Evolutionary conservation across 2,888 invertebrate genomes (phyloP).

Genomic region (Agonum fuliginosum): DNA sequence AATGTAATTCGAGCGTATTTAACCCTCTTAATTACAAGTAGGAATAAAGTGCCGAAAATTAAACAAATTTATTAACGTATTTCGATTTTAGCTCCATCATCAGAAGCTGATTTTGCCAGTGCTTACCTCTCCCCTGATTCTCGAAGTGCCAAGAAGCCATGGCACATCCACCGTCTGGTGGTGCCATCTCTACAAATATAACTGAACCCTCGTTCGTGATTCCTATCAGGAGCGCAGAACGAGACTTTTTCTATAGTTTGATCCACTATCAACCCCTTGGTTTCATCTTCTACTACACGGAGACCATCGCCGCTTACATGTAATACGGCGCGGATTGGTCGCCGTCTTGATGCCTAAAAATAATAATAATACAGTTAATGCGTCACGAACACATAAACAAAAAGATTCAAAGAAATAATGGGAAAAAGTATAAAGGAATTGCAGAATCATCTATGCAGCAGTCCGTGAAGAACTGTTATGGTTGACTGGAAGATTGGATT

Average conservation of each 20-base stretch:
- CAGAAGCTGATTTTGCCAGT: background rate
- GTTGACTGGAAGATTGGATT: no score
- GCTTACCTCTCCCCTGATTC: conserved; percentile 93
- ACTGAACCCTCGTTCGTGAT: conserved; percentile 98
- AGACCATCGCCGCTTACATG: conserved; percentile 97
- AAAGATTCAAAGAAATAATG: conserved; percentile 7
- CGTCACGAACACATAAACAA: no score
- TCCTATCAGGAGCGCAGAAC: conserved; percentile 99
- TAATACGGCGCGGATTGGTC: conserved; percentile 91
- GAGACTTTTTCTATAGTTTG: conserved; percentile 99
- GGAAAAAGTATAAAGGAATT: no score
- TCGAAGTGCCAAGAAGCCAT: conserved; percentile 96
- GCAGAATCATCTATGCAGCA: no score
- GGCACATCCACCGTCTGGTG: conserved; percentile 99
- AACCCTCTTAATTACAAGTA: no score
- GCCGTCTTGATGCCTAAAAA: conserved; percentile 87
- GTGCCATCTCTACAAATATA: conserved; percentile 99
- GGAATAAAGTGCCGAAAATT: no score
- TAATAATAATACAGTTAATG: no score
- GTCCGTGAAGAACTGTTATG: no score
- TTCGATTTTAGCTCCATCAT: no score
- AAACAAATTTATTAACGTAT: no score
- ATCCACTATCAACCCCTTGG: conserved; percentile 98
- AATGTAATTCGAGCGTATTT: no score
- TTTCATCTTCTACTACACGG: conserved; percentile 98